These are phyloP conservation scores for Poeciliopsis gracilis DNA, from an alignment of 2,797 vertebrate genomes.

Conservation along the genomic window DNA sequence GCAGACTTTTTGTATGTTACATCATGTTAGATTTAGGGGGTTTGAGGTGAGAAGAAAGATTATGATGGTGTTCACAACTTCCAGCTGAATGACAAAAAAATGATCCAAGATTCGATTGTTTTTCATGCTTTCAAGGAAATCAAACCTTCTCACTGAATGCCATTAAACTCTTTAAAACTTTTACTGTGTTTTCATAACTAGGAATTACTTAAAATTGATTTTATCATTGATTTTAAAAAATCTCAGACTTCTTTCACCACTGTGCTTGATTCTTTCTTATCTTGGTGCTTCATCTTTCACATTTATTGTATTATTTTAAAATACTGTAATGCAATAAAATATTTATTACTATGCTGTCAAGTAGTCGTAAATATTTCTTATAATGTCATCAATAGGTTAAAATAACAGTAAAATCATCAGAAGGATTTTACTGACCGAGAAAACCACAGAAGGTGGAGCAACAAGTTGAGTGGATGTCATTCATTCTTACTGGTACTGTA, in stretches of 20 bases:
- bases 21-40: not conserved
- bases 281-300: not conserved
- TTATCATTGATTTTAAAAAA: not conserved
- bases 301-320: no score
- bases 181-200: not conserved
- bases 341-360: not conserved
- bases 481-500: not conserved
- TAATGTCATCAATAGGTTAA: not conserved
- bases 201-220: not conserved
- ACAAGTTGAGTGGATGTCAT: conserved; percentile 2
- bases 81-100: not conserved
- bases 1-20: no score
- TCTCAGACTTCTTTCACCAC: not conserved
- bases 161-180: not conserved
- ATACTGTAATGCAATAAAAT: no score
- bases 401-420: not conserved
- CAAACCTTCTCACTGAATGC: not conserved
- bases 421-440: conserved; percentile 9
- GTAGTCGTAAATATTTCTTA: no score
- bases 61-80: not conserved
- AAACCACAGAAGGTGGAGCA: conserved; percentile 30
- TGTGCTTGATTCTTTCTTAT: not conserved
- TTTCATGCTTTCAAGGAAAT: not conserved
- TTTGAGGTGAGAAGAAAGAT: not conserved
- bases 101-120: not conserved